Evolutionary conservation across 35 echinoderm and acorn worm species (phyloP).

Genomic region (Anneissia japonica): DNA sequence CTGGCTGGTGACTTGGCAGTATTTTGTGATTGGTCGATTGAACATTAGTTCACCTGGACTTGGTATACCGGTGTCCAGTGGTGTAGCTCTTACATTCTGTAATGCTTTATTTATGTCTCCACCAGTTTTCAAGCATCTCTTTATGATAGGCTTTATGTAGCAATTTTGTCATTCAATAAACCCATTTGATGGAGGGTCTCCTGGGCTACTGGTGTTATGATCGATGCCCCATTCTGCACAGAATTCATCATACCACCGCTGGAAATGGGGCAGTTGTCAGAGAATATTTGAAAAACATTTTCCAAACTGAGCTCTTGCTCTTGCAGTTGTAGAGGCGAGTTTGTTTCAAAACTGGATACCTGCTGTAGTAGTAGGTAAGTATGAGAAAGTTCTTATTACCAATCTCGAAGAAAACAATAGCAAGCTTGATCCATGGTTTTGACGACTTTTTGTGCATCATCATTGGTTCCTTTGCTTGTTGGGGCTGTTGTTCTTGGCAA

Average conservation of each 20-base stretch:
- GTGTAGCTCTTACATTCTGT: slow-evolving; percentile 33
- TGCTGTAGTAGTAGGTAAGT: slow-evolving; percentile 59
- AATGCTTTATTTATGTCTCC: slow-evolving; percentile 15
- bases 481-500: neutral
- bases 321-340: slow-evolving; percentile 23
- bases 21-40: slow-evolving; percentile 4
- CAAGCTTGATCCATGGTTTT: slow-evolving; percentile 61
- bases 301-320: slow-evolving; percentile 37
- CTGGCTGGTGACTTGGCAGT: neutral
- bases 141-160: slow-evolving; percentile 18
- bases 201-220: slow-evolving; percentile 45
- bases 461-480: neutral
- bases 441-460: neutral
- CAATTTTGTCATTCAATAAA: slow-evolving; percentile 34
- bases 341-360: slow-evolving; percentile 43
- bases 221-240: slow-evolving; percentile 44
- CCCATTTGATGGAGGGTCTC: slow-evolving; percentile 50
- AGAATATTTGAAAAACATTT: slow-evolving; percentile 31
- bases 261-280: slow-evolving; percentile 55
- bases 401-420: slow-evolving; percentile 15
- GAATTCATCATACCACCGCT: slow-evolving; percentile 34
- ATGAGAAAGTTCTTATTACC: slow-evolving; percentile 25
- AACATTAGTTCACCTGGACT: slow-evolving; percentile 28
- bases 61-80: slow-evolving; percentile 11
- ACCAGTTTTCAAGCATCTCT: slow-evolving; percentile 5